Evolutionary conservation across 2,888 invertebrate species (phyloP).

Genomic region (Podotricha telesiphe): DNA sequence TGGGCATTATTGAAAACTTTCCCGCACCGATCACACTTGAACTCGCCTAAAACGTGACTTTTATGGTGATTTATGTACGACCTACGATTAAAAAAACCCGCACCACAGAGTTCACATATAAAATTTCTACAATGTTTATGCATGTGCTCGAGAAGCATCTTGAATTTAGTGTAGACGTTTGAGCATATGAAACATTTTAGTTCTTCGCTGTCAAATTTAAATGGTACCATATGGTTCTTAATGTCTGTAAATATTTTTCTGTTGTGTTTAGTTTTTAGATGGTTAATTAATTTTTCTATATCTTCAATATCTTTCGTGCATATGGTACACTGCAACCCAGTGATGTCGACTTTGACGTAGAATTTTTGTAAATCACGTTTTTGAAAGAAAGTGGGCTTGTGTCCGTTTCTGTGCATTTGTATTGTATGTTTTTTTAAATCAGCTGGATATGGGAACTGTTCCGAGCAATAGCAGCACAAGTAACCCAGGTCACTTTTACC

Average conservation of each 20-base stretch:
- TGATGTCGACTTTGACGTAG: conserved; percentile 66
- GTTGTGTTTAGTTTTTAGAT: conserved; percentile 58
- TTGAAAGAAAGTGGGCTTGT: conserved; percentile 38
- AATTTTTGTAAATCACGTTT: conserved; percentile 49
- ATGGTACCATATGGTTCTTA: conserved; percentile 64
- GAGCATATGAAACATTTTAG: conserved; percentile 56
- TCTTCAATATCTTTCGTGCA: conserved; percentile 54
- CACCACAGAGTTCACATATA: conserved; percentile 55
- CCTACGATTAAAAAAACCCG: conserved; percentile 49
- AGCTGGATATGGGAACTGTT: conserved; percentile 47
- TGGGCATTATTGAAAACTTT: conserved; percentile 45
- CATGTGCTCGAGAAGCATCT: conserved; percentile 56
- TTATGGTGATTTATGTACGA: conserved; percentile 44
- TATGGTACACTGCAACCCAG: conserved; percentile 57
- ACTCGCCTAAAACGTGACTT: conserved; percentile 46
- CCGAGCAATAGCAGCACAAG: conserved; percentile 47
- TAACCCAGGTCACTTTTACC: conserved; percentile 47
- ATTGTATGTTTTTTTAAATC: conserved; percentile 49
- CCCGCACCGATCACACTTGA: conserved; percentile 47
- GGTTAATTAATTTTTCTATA: conserved; percentile 59
- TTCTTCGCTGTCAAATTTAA: conserved; percentile 49
- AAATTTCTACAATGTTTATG: conserved; percentile 59
- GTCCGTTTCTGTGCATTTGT: conserved; percentile 33
- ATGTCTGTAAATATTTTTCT: conserved; percentile 61
- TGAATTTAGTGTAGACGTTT: conserved; percentile 50